Evolutionary conservation across 2,113 vertebrate species (phyloP), one percentile per base, ranked within the genome.

Genomic region (Neotoma lepida): DNA sequence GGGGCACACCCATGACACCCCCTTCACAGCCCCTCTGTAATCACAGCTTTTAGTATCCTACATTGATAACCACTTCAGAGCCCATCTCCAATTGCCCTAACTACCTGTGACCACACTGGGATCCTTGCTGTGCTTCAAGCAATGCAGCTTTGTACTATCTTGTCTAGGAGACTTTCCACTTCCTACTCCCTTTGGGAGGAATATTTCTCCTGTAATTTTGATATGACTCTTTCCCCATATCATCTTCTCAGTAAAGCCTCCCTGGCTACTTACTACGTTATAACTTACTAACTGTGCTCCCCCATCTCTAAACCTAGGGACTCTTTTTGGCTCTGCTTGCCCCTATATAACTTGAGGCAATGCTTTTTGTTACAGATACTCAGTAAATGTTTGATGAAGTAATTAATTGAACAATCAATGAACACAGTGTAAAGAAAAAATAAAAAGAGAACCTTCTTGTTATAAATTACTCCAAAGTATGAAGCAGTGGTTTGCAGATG

Each of bases 291-390:
- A n/a, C 51, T 35, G 26, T 13, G 54, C 35, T 61, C 58, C 35
- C 9, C 13, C 35, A 33, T 86, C 63, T 44, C 35, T 49, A 54
- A 92, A 33, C 26, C 26, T 39, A 74, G n/a, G 58, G 18, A 74
- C 17, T 56, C n/a, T 33, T 88, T 85, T 46, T 85, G 44, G 15
- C 24, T 73, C 24, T 86, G 18, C 82, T 80, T 94, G 56, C 6
- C 80, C 7, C 26, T 74, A 1, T 58, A 4, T 86, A 51, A 73
- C 54, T 73, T 74, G 63, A 51, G 64, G 49, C 17, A 94, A 24
- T 41, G 20, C 10, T 96, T 66, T 54, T 76, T 86, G 46, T 86
- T 88, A 64, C 20, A 91, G 61, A 66, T 18, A 49, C 33, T 95
- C 28, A n/a, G 22, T 49, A 86, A 86, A 82, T 81, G 33, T 41